These are phyloP conservation scores for Pelobates cultripes DNA, from an alignment of 2,797 vertebrate species.

Conservation along the genomic window DNA sequence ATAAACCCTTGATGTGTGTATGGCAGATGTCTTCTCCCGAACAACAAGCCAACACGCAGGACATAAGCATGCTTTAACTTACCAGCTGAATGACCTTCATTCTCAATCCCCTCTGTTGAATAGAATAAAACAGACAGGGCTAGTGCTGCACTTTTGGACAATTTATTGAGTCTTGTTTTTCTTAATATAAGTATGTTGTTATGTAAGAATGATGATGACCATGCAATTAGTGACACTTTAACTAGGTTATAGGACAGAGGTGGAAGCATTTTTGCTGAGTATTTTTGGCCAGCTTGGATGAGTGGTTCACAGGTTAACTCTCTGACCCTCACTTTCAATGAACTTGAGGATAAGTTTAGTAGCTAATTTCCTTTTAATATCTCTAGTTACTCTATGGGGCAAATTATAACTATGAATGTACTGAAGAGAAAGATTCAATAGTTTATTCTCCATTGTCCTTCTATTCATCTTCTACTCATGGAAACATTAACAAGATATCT, in stretches of 20 bases:
- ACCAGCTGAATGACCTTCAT: slow-evolving; percentile 55
- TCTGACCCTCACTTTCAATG: background rate
- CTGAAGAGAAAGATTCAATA: too few relatives aligned
- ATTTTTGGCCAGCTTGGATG: slow-evolving; percentile 10
- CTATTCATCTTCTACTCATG: too few relatives aligned
- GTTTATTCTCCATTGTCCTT: too few relatives aligned
- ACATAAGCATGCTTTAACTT: slow-evolving; percentile 16
- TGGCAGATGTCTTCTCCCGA: too few relatives aligned
- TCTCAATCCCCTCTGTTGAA: background rate
- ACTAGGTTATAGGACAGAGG: slow-evolving; percentile 19
- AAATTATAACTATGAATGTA: too few relatives aligned
- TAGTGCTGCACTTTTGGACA: background rate
- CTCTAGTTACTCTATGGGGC: too few relatives aligned
- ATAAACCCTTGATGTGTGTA: too few relatives aligned
- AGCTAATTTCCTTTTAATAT: too few relatives aligned
- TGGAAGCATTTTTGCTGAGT: slow-evolving; percentile 42
- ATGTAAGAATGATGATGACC: background rate
- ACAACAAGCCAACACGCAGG: too few relatives aligned
- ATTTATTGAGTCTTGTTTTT: background rate
- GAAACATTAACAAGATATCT: too few relatives aligned
- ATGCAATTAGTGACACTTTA: slow-evolving; percentile 37
- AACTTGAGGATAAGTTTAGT: too few relatives aligned
- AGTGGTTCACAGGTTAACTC: slow-evolving; percentile 29
- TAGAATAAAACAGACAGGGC: background rate
- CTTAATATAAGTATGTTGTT: slow-evolving; percentile 28